Evolutionary conservation across 1,140 invertebrate species (phyloP).

Genomic region (Conopomorpha cramerella): DNA sequence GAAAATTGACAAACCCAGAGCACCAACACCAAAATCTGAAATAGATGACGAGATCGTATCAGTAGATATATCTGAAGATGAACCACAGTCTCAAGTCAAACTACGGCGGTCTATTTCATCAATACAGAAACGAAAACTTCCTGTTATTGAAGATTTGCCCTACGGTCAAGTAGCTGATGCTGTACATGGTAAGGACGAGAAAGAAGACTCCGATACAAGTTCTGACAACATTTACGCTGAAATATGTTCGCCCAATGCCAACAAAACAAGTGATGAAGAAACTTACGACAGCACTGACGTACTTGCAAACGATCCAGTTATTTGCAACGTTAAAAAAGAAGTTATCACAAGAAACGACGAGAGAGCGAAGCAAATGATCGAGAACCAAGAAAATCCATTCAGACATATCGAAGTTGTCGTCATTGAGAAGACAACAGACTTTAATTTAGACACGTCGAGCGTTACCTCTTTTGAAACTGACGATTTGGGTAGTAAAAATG

Average conservation of each 20-base stretch:
- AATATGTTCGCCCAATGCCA: slow-evolving; percentile 55
- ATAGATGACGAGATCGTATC: slow-evolving; percentile 39
- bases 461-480: slow-evolving; percentile 38
- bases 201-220: slow-evolving; percentile 44
- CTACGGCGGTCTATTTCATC: slow-evolving; percentile 53
- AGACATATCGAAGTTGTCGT: slow-evolving; percentile 59
- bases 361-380: slow-evolving; percentile 38
- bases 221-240: slow-evolving; percentile 67
- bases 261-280: slow-evolving; percentile 37
- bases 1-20: slow-evolving; percentile 48
- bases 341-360: slow-evolving; percentile 45
- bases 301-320: slow-evolving; percentile 45
- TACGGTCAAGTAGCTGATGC: slow-evolving; percentile 59
- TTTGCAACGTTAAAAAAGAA: slow-evolving; percentile 52
- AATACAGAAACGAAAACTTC: slow-evolving; percentile 55
- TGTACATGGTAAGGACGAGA: slow-evolving; percentile 41
- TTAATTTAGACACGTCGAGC: slow-evolving; percentile 45
- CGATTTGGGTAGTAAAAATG: slow-evolving; percentile 40
- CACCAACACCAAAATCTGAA: slow-evolving; percentile 45
- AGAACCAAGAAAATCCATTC: slow-evolving; percentile 49
- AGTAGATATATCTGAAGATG: slow-evolving; percentile 42
- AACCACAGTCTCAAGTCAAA: slow-evolving; percentile 37
- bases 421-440: slow-evolving; percentile 50
- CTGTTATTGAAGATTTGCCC: slow-evolving; percentile 58
- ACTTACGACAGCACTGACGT: slow-evolving; percentile 42